These are phyloP conservation scores for Aramus guarauna DNA, from an alignment of 2,113 vertebrate species.

Conservation along the genomic window DNA sequence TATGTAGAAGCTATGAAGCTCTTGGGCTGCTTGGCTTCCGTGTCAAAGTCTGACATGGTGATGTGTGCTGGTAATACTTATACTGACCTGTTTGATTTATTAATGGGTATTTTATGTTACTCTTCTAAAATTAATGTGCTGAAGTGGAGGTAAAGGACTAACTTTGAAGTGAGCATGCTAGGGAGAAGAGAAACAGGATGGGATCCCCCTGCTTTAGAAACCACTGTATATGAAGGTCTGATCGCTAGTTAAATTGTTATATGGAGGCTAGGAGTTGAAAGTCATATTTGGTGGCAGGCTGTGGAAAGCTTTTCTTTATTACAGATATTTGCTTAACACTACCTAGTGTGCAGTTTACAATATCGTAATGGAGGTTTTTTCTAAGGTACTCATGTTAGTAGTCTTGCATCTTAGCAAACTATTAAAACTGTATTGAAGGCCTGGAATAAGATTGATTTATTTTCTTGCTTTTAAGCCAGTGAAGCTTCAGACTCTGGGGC, in stretches of 20 bases:
- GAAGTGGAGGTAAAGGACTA: background rate
- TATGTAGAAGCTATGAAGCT: background rate
- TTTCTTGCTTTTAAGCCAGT: background rate
- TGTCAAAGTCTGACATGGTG: background rate
- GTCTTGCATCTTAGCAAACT: background rate
- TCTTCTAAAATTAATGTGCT: background rate
- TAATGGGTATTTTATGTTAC: background rate
- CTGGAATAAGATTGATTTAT: no score
- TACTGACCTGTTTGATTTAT: background rate
- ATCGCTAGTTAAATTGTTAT: background rate
- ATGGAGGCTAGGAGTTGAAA: no score
- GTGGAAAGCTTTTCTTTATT: background rate
- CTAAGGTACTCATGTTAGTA: fast-evolving
- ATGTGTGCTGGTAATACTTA: background rate
- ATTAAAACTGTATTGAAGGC: background rate
- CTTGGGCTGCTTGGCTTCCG: background rate
- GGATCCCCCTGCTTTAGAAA: background rate
- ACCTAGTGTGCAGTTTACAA: background rate
- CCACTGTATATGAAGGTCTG: fast-evolving
- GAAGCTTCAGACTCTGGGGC: background rate
- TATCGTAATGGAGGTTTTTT: background rate
- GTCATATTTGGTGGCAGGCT: background rate
- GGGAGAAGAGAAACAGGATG: background rate
- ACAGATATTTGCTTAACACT: background rate
- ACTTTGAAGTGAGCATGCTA: background rate